phyloP scores from a whole-genome alignment of 2,888 invertebrate genomes.

The Drosophila mimetica region DNA sequence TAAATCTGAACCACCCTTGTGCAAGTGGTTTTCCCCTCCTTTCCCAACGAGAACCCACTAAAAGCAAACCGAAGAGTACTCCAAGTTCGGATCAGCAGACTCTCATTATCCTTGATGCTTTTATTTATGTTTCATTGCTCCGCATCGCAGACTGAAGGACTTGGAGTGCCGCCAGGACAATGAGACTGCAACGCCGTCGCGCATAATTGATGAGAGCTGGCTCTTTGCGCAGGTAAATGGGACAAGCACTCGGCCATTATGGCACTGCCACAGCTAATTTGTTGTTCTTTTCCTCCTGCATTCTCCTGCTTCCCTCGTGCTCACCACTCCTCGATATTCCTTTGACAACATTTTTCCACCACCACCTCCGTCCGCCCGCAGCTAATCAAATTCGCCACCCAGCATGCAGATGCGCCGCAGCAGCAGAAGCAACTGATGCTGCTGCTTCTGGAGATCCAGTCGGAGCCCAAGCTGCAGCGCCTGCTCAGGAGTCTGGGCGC shows the following conservation, averaged over 20 bases:
- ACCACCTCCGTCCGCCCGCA: slow-evolving; percentile 49
- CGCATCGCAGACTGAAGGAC: slow-evolving; percentile 64
- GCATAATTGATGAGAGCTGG: slow-evolving; percentile 84
- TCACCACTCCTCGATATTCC: neutral
- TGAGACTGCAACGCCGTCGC: slow-evolving; percentile 66
- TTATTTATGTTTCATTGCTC: slow-evolving; percentile 61
- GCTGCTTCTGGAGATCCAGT: slow-evolving; percentile 83
- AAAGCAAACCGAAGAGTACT: slow-evolving; percentile 31
- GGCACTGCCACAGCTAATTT: slow-evolving; percentile 53
- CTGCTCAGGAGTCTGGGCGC: slow-evolving; percentile 82
- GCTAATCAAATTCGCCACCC: slow-evolving; percentile 83
- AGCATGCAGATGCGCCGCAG: slow-evolving; percentile 70
- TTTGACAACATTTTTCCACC: slow-evolving; percentile 7
- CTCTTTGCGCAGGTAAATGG: slow-evolving; percentile 83
- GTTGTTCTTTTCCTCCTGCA: slow-evolving; percentile 15
- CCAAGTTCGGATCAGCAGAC: slow-evolving; percentile 16
- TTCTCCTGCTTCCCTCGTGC: neutral
- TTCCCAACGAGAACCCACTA: slow-evolving; percentile 10
- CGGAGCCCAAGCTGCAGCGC: slow-evolving; percentile 84
- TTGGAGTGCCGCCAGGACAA: slow-evolving; percentile 61
- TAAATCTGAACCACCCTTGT: neutral
- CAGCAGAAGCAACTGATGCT: slow-evolving; percentile 80
- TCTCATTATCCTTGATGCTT: slow-evolving; percentile 28
- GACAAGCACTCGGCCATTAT: slow-evolving; percentile 44
- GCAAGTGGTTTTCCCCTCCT: neutral